Conservation (phyloP, 2,888 invertebrate genomes). For the Drosophila conformis region DNA sequence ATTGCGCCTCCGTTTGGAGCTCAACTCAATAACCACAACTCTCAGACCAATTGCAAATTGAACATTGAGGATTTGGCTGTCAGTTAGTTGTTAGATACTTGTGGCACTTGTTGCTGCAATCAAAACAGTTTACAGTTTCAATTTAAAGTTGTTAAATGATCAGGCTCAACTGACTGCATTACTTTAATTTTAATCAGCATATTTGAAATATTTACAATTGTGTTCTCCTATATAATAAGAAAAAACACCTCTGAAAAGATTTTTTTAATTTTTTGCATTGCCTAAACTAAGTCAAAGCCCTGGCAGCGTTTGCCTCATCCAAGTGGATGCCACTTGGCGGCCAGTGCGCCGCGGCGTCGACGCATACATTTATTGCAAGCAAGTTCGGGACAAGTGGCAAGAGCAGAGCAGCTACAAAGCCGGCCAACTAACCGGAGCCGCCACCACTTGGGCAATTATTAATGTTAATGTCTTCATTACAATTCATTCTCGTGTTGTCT, state of each 20-base stretch:
- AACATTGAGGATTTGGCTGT: not conserved
- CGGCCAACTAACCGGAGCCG: constrained; percentile 2
- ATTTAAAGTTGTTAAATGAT: not conserved
- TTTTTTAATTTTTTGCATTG: not conserved
- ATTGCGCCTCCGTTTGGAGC: not conserved
- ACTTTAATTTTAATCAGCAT: not conserved
- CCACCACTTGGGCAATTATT: constrained; percentile 64
- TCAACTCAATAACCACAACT: not conserved
- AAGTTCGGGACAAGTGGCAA: constrained; percentile 23
- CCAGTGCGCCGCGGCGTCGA: constrained; percentile 1
- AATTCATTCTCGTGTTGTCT: constrained; percentile 56
- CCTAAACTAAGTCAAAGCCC: not conserved
- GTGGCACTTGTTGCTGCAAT: not conserved
- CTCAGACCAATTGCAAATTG: not conserved
- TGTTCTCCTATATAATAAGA: not conserved
- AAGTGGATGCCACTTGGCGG: constrained; percentile 10
- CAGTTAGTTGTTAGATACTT: not conserved
- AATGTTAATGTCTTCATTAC: constrained; percentile 79
- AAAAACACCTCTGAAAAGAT: not conserved
- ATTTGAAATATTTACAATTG: not conserved
- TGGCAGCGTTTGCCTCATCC: not conserved
- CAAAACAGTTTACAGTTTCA: not conserved
- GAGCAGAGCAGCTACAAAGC: not conserved
- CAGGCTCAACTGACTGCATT: not conserved
- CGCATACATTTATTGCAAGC: constrained; percentile 45